Percentiles rank a stretch among this genome's conserved stretches.
phyloP scores from a whole-genome alignment of 2,888 invertebrate genomes.

The Heliothis peltigera region DNA sequence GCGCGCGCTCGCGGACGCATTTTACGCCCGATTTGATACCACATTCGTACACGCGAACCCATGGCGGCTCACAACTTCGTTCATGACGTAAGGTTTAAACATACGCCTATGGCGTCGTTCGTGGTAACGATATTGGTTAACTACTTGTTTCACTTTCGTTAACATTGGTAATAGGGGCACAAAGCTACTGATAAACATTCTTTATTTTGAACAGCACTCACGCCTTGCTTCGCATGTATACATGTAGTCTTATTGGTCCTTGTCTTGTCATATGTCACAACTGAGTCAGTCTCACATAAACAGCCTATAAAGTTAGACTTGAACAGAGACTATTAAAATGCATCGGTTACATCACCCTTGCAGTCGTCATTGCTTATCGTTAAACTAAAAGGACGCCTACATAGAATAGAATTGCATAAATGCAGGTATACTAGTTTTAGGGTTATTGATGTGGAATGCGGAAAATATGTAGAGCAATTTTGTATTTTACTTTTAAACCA shows the following conservation, averaged over 20 bases:
- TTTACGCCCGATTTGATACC: conserved; percentile 82
- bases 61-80: conserved; percentile 63
- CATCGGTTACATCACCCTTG: conserved; percentile 16
- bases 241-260: background rate
- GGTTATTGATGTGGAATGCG: conserved; percentile 1
- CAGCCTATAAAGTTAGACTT: background rate
- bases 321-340: conserved; percentile 10
- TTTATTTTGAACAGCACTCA: background rate
- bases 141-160: conserved; percentile 48
- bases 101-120: conserved; percentile 47
- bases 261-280: background rate
- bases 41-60: conserved; percentile 80
- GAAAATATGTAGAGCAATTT: background rate
- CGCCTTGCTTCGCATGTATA: background rate
- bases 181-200: background rate
- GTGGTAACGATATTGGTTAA: conserved; percentile 44
- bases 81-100: conserved; percentile 69
- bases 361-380: conserved; percentile 4
- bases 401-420: conserved; percentile 3
- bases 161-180: background rate
- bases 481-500: background rate
- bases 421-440: conserved; percentile 6
- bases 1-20: conserved; percentile 75
- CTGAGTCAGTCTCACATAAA: conserved; percentile 1
- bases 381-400: conserved; percentile 8